Evolutionary conservation across 2,113 vertebrate genomes (phyloP).

Genomic region (Chionis minor): DNA sequence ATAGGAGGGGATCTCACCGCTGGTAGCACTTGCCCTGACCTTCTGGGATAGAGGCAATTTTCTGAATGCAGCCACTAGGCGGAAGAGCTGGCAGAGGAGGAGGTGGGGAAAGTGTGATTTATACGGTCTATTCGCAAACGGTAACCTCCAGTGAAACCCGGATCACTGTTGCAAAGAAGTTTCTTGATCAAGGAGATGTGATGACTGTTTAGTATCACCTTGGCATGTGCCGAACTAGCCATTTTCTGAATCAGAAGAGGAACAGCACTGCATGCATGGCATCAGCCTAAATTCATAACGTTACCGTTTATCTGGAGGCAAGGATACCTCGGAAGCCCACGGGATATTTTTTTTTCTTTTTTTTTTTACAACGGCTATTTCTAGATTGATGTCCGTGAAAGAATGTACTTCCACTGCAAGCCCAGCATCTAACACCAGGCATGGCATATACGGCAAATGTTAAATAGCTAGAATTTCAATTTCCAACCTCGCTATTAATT

Average conservation of each 20-base stretch:
- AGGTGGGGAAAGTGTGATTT: conserved; percentile 11
- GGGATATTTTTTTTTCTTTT: background rate
- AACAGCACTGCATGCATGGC: background rate
- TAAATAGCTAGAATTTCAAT: background rate
- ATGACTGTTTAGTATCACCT: background rate
- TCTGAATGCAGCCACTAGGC: background rate
- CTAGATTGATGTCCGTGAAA: background rate
- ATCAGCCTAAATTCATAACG: background rate
- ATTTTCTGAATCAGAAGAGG: background rate
- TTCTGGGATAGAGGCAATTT: background rate
- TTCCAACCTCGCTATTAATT: background rate
- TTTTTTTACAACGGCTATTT: background rate
- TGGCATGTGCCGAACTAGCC: background rate
- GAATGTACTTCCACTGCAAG: background rate
- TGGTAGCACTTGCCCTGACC: background rate
- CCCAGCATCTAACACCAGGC: background rate
- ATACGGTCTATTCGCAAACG: accelerated
- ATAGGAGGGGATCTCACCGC: background rate
- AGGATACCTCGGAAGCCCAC: background rate
- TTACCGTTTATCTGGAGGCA: background rate
- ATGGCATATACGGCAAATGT: background rate
- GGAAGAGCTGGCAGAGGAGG: background rate
- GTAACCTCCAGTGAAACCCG: background rate
- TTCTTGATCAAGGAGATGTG: background rate
- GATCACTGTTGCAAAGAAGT: background rate